Conservation (phyloP, 2,113 vertebrate species). For the Grantiella picta region DNA sequence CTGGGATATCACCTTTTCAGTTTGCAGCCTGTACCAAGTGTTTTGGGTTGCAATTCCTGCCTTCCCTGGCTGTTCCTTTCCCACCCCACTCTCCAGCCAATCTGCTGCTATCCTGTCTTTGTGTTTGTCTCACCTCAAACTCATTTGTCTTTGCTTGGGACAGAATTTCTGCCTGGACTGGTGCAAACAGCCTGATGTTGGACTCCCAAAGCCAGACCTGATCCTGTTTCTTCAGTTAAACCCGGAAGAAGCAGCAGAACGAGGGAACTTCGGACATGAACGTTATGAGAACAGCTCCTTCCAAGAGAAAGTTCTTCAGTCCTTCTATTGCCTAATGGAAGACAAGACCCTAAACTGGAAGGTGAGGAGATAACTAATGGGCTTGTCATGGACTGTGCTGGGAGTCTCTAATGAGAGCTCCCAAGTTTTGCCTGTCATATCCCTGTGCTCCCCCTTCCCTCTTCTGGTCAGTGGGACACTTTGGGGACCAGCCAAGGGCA, state of each 20-base stretch:
- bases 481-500: not conserved
- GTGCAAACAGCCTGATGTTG: slow-evolving; percentile 88
- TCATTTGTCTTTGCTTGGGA: not conserved
- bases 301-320: slow-evolving; percentile 78
- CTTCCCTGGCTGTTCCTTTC: not conserved
- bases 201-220: slow-evolving; percentile 92
- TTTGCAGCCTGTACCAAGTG: not conserved
- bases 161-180: slow-evolving; percentile 90
- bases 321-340: slow-evolving; percentile 82
- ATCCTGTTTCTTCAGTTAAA: slow-evolving; percentile 88
- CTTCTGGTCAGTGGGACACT: fast-evolving
- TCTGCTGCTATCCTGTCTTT: not conserved
- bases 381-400: not conserved
- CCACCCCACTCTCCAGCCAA: not conserved
- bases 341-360: slow-evolving; percentile 88
- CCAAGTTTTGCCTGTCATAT: not conserved
- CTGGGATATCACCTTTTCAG: not conserved
- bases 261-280: slow-evolving; percentile 84
- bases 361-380: slow-evolving; percentile 65
- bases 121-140: not conserved
- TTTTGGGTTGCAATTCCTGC: not conserved
- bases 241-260: slow-evolving; percentile 66
- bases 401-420: not conserved
- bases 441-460: not conserved
- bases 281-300: slow-evolving; percentile 84